Base-by-base conservation (phyloP, 1,140 invertebrate genomes). In the Drosophila cardini region DNA sequence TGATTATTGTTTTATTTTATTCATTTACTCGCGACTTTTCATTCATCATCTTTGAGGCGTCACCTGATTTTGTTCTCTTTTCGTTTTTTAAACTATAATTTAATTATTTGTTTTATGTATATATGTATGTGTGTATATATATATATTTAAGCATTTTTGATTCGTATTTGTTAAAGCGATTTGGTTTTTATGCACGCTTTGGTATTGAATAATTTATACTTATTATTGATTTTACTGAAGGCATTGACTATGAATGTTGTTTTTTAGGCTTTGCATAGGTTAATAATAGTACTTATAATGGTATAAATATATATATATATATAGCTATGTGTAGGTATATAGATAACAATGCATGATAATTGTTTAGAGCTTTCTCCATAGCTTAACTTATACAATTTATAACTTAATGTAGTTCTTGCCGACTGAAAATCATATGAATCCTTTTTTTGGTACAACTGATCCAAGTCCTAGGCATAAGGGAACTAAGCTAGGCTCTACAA, bases 401-500 rank as follows among this genome's bases (percentile, higher is more conserved):
- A 56, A 16, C 7, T 8, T 5, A 8, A 13, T 52, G 48, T 11
- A 32, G 26, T 48, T 52, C 30, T 58, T 13, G 18, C 65, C 67
- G 18, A 46, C 36, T 45, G 21, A 26, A 72, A 72, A 72, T 52
- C 21, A 61, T 58, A 58, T 53, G 32, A 53, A 15, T 53, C 34
- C 42, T 42, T 26, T 5, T 42, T 26, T 5, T 26, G 21, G 48
- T 61, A 72, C 58, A 72, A 58, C 42, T 56, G 40, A 62, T 50
- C 63, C 56, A 75, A 40, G 55, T 63, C 52, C 63, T 74, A 72
- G 64, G 70, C 72, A 87, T 87, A 53, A 73, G 36, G 58, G 79
- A 86, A 86, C 62, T 87, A 86, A 76, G 76, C 79, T 80, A 82
- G 68, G 63, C 70, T 65, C 72, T 86, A 86, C 83, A 83, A 87